A percentile compares a stretch with the other conserved stretches of the same genome.
phyloP scores from a whole-genome alignment of 2,113 vertebrate genomes.

The Paradisaea rubra region DNA sequence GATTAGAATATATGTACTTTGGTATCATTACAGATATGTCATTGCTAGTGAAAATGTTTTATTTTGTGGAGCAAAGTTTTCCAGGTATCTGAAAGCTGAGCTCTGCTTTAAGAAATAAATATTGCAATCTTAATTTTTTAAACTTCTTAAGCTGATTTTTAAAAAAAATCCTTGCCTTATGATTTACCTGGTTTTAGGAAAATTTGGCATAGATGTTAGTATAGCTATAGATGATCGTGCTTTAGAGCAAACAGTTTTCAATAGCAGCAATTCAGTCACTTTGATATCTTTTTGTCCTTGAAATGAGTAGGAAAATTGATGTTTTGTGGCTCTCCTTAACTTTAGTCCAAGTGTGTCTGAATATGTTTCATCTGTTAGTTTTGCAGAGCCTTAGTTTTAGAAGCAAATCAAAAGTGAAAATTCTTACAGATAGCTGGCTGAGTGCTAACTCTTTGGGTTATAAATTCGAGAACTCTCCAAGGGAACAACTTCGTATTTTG shows the following conservation, averaged over 20 bases:
- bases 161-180: background rate
- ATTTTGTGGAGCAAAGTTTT: background rate
- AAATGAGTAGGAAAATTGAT: background rate
- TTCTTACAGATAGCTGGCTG: background rate
- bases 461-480: background rate
- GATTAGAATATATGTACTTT: background rate
- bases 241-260: background rate
- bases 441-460: background rate
- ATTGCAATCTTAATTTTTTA: background rate
- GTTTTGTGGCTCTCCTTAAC: background rate
- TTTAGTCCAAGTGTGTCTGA: background rate
- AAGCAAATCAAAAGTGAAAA: background rate
- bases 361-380: background rate
- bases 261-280: background rate
- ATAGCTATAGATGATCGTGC: background rate
- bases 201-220: background rate
- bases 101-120: background rate
- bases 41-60: background rate
- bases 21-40: background rate
- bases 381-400: background rate
- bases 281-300: background rate
- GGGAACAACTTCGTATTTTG: background rate
- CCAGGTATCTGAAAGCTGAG: background rate
- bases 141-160: background rate
- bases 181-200: background rate